Base-by-base conservation (phyloP, 2,888 invertebrate species). In the Lasioglossum calceatum region DNA sequence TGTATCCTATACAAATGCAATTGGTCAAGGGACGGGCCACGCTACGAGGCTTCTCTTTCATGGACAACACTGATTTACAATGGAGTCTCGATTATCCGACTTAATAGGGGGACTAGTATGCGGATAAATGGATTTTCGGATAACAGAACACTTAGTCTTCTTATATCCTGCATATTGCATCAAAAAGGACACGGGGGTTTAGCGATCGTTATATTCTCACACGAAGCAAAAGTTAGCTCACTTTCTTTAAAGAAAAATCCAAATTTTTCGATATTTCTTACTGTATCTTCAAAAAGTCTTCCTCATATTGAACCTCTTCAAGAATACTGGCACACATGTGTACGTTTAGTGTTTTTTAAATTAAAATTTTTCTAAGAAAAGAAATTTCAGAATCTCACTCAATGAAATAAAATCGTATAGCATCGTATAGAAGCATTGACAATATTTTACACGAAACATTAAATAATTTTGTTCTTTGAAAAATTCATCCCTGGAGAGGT, bases 1-100 rank as follows among this genome's bases (percentile, higher is more conserved):
- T 71, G 42, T 42, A n/a, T n/a, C 42, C 39, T 71, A 71, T n/a
- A 71, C 39, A 71, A 71, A 71, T 71, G 71, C 71, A 23, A 42
- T 70, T 71, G 71, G 42, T 42, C 42, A n/a, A 42, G 39, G 36
- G 39, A 42, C 12, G 4, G n/a, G 36, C 14, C 42, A 14, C n/a
- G 4, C 42, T 42, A 14, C 39, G 39, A 71, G 42, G 39, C 39
- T 42, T 71, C 42, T 71, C 71, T 71, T 42, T 39, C 42, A 10
- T 71, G 71, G 42, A 42, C 42, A 71, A 71, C 71, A 42, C 42
- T 71, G 71, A 71, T 71, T 71, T 42, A 42, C 70, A 36, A 39
- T 39, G 4, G 39, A 70, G 70, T 39, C 70, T 70, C 39, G 36
- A 36, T 70, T 70, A 70, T 70, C 23, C 39, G 19, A 70, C 23